Conservation (phyloP, 2,888 invertebrate species). For the Papilio elwesi region DNA sequence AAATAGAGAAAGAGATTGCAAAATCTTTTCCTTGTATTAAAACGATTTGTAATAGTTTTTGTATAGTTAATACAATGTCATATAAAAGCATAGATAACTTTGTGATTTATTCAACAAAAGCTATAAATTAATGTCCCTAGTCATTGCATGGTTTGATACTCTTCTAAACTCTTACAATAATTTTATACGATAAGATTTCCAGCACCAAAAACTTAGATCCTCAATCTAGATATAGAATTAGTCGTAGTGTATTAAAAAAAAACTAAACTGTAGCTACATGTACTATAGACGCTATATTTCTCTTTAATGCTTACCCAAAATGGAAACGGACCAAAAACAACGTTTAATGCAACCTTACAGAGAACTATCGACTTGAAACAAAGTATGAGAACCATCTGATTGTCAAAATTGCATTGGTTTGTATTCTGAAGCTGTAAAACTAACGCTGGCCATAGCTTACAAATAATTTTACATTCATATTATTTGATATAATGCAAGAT, state of each 20-base stretch:
- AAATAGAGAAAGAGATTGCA: too few relatives aligned
- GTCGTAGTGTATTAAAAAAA: neutral
- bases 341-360: conserved; percentile 83
- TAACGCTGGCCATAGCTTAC: conserved; percentile 70
- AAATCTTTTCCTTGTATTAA: too few relatives aligned
- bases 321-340: conserved; percentile 70
- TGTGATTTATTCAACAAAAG: neutral
- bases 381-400: conserved; percentile 99
- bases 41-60: neutral
- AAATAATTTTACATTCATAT: conserved; percentile 9
- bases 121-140: neutral
- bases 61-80: neutral
- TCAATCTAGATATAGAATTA: conserved; percentile 11
- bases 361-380: conserved; percentile 98
- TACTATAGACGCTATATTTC: conserved; percentile 79
- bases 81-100: neutral
- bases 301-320: conserved; percentile 80
- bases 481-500: neutral
- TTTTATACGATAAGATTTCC: neutral
- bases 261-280: conserved; percentile 49
- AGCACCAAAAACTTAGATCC: conserved; percentile 1
- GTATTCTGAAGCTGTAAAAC: conserved; percentile 77
- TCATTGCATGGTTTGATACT: conserved; percentile 12
- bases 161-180: neutral
- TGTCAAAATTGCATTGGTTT: conserved; percentile 97